Evolutionary conservation across 1,140 invertebrate genomes (phyloP).

Genomic region (Eufriesea mexicana): DNA sequence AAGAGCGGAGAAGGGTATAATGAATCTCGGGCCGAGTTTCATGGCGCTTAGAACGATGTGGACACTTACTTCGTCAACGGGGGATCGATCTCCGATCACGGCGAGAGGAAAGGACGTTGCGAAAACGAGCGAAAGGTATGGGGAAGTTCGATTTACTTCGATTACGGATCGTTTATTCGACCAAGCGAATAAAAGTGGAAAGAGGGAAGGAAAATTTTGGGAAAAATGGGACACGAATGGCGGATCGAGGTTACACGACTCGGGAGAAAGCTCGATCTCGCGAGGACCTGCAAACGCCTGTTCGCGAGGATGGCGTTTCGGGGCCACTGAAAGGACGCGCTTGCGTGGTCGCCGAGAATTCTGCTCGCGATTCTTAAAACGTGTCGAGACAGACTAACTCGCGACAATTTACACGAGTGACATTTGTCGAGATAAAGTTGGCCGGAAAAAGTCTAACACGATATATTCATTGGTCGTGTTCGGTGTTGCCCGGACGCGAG

Average conservation of each 20-base stretch:
- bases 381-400: neutral
- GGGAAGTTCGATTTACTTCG: too few relatives aligned
- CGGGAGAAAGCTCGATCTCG: conserved; percentile 53
- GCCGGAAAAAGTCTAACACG: neutral
- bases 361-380: conserved; percentile 57
- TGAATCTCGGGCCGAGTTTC: conserved; percentile 38
- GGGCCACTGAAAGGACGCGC: conserved; percentile 69
- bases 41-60: conserved; percentile 4
- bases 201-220: neutral
- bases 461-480: neutral
- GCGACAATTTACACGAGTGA: conserved; percentile 1
- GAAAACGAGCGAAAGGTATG: too few relatives aligned
- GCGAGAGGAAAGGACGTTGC: too few relatives aligned
- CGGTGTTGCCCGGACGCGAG: neutral
- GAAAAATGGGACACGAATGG: conserved; percentile 2
- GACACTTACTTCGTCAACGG: too few relatives aligned
- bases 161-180: neutral
- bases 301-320: conserved; percentile 38
- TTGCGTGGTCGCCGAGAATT: conserved; percentile 65
- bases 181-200: neutral
- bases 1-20: conserved; percentile 21
- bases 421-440: neutral
- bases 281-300: conserved; percentile 15
- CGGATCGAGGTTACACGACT: conserved; percentile 13
- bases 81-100: conserved; percentile 10